Base-by-base conservation (phyloP, 2,797 vertebrate species). In the Xenopus petersii region DNA sequence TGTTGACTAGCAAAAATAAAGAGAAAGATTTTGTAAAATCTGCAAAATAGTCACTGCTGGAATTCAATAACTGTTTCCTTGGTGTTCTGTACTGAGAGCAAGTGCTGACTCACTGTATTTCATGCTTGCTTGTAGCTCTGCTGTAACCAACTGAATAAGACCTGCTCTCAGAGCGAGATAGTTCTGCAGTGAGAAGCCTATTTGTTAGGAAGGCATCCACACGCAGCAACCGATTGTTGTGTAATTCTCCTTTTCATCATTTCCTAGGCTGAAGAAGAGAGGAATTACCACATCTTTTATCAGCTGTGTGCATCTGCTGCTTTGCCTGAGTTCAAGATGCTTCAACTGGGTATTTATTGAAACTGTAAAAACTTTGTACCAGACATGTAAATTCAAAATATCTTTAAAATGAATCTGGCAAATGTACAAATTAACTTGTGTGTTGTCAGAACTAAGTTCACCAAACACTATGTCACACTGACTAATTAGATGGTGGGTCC, bases 271-370 rank as follows among this genome's bases (percentile, higher is more conserved):
- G 97, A 99, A 66, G 96, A 99, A 51, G 98, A 99, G 84, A 94
- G 98, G 86, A 99, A 99, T 88, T 99, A 99, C 82, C 98, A 99
- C 76, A 92, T 99, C 86, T 99, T 99, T 89, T 99, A 99, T 87
- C 98, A 99, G 78, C 94, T 99, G 67, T 99, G 98, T 89, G 97
- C 96, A 80, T 98, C 96, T 67, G 90, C 94, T 79, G 88, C 95
- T 67, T 85, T 96, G 81, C 93, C 96, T 0, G 98, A 99, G 83
- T 94, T 94, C 87, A 95, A 94, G 89, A 87, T 80, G 66, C 92
- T 99, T 0, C 93, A 89, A 78, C 92, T 99, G 78, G 92, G 98
- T 99, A 92, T 42, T 88, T 61, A 71, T 58, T 8, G 16, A 56
- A 56, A 12, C 49, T 2, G 10, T 51, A 12, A 51, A 12, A 6